A percentile compares a stretch with the other conserved stretches of the same genome.
Conservation (phyloP, 2,888 invertebrate genomes). For the Heliconius hortense region DNA sequence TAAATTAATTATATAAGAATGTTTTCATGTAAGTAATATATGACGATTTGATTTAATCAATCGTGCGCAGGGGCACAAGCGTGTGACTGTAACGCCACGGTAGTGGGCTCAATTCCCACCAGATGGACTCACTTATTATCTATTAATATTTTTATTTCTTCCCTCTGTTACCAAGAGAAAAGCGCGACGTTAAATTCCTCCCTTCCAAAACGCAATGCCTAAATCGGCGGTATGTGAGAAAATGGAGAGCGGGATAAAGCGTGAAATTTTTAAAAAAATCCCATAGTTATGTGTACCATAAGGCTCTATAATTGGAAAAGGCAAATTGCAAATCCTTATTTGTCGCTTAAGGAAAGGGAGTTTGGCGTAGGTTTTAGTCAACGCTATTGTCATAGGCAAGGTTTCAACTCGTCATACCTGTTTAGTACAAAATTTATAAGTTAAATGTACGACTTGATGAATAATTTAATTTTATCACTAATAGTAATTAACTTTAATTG, state of each 20-base stretch:
- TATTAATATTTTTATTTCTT: too few relatives aligned
- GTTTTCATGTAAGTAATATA: not conserved
- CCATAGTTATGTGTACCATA: too few relatives aligned
- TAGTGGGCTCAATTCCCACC: too few relatives aligned
- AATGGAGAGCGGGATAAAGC: too few relatives aligned
- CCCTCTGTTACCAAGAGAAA: too few relatives aligned
- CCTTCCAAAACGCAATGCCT: too few relatives aligned
- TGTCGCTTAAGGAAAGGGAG: conserved; percentile 2
- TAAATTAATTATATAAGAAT: not conserved
- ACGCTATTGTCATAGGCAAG: conserved; percentile 28
- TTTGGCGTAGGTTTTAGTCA: conserved; percentile 17
- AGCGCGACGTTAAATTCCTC: too few relatives aligned
- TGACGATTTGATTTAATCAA: not conserved
- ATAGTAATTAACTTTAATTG: not conserved
- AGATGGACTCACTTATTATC: too few relatives aligned
- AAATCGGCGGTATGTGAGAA: too few relatives aligned
- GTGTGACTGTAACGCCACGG: too few relatives aligned
- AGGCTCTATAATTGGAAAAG: not conserved
- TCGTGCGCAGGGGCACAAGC: not conserved
- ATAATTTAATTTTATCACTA: not conserved
- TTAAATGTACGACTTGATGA: not conserved
- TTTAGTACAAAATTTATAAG: not conserved
- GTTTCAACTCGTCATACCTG: conserved; percentile 21
- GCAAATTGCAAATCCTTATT: conserved; percentile 1
- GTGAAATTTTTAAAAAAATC: too few relatives aligned